Conservation (phyloP, 2,797 vertebrate genomes). For the Liparis tanakae region DNA sequence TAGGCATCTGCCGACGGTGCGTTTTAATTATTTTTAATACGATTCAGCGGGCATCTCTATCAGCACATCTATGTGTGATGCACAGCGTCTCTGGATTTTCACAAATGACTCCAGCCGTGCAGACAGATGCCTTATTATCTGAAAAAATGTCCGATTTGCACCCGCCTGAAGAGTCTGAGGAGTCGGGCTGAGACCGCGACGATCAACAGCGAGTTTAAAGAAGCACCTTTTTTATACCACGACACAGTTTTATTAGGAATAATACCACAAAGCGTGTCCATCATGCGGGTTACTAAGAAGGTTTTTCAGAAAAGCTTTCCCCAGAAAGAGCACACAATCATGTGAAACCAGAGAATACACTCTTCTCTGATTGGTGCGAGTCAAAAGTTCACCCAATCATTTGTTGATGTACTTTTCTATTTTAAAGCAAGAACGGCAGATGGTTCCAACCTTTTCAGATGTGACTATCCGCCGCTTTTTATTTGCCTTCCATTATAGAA, state of each 20-base stretch:
- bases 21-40: conserved; percentile 35
- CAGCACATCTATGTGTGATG: conserved; percentile 31
- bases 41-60: conserved; percentile 11
- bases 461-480: not conserved
- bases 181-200: conserved; percentile 7
- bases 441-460: not conserved
- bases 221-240: not conserved
- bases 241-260: too few species aligned
- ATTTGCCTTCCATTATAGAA: not conserved
- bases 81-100: conserved; percentile 28
- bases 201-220: conserved; percentile 5
- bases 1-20: conserved; percentile 25
- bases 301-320: not conserved
- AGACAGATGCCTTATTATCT: conserved; percentile 31
- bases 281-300: not conserved
- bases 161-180: conserved; percentile 18
- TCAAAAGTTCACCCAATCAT: not conserved
- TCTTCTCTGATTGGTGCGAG: too few species aligned
- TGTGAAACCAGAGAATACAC: too few species aligned
- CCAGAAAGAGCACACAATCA: not conserved
- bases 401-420: not conserved
- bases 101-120: conserved; percentile 24
- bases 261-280: not conserved
- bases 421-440: not conserved
- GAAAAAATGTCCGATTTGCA: conserved; percentile 26